Base-by-base conservation (phyloP, 2,888 invertebrate genomes). In the Sesia bembeciformis region DNA sequence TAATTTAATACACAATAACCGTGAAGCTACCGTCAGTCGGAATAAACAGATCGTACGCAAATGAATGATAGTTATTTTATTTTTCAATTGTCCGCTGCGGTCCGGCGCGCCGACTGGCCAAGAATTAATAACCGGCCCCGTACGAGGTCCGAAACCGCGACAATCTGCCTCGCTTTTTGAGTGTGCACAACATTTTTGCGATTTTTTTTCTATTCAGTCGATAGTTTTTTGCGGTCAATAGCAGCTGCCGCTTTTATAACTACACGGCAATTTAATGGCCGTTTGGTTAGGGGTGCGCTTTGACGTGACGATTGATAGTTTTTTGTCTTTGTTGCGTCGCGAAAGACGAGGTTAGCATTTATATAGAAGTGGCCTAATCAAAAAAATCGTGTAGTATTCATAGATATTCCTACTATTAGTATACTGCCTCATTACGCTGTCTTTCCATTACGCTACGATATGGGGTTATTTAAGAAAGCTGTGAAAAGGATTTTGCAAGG, bases 41-140 rank as follows among this genome's bases (percentile, higher is more conserved):
- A 50, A 52, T 73, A 75, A 78, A 78, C 68, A 79, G 72, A 78
- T 77, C 65, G 72, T 64, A 58, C 67, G 66, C 70, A 86, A 86
- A 86, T 86, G 83, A 87, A 83, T 87, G 74, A 84, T 86, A 78
- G 84, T 83, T 80, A 82, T 87, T 89, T 89, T 84, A 87, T 87
- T 87, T 86, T 86, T 81, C 86, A 78, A 86, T 87, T 82, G 82
- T 74, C 62, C 73, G 57, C 63, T 82, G 86, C 79, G 86, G 85
- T 84, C 65, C 70, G 67, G 68, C 70, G 70, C 60, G 64, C 67
- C 65, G 79, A 63, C 72, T 76, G 79, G 74, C 84, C 86, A 86
- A 85, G 87, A 84, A 85, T 87, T 87, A 88, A 88, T 86, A 85
- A 81, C 82, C 81, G 68, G 65, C 51, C 65, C 64, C 71, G 72